A percentile compares a stretch with the other conserved stretches of the same genome.
Evolutionary conservation across 2,113 vertebrate genomes (phyloP).

Genomic region (Prunella himalayana): DNA sequence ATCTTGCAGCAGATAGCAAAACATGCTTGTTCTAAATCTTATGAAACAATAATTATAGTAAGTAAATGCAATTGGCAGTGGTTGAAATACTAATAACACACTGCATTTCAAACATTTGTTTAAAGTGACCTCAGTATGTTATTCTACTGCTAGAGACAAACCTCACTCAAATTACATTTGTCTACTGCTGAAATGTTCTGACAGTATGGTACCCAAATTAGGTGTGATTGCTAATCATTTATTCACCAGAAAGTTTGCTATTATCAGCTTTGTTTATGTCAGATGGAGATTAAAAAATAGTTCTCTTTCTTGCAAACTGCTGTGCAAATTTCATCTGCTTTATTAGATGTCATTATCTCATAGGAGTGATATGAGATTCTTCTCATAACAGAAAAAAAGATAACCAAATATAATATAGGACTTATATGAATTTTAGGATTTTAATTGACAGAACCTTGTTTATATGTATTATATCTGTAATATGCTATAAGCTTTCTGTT

Average conservation of each 20-base stretch:
- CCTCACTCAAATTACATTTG: constrained; percentile 40
- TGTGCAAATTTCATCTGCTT: not conserved
- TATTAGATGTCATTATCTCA: not conserved
- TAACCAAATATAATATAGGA: not conserved
- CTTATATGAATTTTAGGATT: not conserved
- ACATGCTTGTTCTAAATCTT: constrained; percentile 2
- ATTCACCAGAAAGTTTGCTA: constrained; percentile 20
- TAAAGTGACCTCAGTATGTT: constrained; percentile 40
- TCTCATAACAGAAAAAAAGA: not conserved
- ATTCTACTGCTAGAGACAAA: constrained; percentile 46
- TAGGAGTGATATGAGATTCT: not conserved
- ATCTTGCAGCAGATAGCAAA: constrained; percentile 28
- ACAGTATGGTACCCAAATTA: not conserved
- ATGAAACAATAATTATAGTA: constrained; percentile 55
- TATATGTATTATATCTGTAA: not conserved
- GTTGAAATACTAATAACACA: constrained; percentile 28
- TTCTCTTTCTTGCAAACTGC: not conserved
- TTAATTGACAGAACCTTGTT: not conserved
- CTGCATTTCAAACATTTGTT: constrained; percentile 27
- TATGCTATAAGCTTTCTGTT: not conserved
- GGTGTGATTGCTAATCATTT: constrained; percentile 43
- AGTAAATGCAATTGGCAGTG: constrained; percentile 62
- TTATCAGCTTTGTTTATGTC: constrained; percentile 17
- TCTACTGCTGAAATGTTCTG: not conserved
- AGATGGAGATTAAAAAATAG: constrained; percentile 5